Conservation (phyloP, 1,140 invertebrate species). For the Achatina immaculata region DNA sequence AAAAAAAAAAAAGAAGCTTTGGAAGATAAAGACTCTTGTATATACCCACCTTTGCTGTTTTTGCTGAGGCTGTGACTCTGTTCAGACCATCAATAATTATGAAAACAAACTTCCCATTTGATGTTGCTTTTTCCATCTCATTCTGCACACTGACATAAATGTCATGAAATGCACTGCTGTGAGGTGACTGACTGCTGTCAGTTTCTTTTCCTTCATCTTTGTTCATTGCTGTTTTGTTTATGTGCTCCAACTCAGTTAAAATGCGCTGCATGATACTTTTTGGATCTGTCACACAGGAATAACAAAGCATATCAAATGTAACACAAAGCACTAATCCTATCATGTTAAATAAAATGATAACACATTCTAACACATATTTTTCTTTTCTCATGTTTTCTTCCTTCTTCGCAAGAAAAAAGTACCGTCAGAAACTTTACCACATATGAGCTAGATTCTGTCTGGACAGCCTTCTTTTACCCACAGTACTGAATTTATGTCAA, state of each 20-base stretch:
- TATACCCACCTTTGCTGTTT: constrained; percentile 48
- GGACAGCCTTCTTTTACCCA: too few species aligned
- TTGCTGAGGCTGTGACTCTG: constrained; percentile 40
- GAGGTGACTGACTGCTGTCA: not conserved
- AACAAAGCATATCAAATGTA: not conserved
- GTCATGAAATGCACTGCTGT: constrained; percentile 16
- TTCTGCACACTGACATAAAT: constrained; percentile 37
- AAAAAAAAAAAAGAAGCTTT: too few species aligned
- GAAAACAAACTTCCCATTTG: constrained; percentile 40
- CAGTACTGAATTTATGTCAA: too few species aligned
- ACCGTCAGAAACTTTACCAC: too few species aligned
- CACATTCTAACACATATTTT: too few species aligned
- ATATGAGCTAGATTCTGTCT: too few species aligned
- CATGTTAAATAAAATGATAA: too few species aligned
- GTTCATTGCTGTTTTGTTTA: not conserved
- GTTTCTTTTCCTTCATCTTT: constrained; percentile 17
- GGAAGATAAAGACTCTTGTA: not conserved
- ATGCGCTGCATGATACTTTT: constrained; percentile 37
- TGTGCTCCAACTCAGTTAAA: constrained; percentile 34
- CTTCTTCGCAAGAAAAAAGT: too few species aligned
- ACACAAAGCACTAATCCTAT: not conserved
- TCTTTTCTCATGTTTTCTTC: too few species aligned
- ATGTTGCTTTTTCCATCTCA: constrained; percentile 27
- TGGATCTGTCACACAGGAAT: constrained; percentile 22
- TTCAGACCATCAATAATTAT: constrained; percentile 53